Conservation (phyloP, 2,113 vertebrate genomes). For the Promerops cafer region DNA sequence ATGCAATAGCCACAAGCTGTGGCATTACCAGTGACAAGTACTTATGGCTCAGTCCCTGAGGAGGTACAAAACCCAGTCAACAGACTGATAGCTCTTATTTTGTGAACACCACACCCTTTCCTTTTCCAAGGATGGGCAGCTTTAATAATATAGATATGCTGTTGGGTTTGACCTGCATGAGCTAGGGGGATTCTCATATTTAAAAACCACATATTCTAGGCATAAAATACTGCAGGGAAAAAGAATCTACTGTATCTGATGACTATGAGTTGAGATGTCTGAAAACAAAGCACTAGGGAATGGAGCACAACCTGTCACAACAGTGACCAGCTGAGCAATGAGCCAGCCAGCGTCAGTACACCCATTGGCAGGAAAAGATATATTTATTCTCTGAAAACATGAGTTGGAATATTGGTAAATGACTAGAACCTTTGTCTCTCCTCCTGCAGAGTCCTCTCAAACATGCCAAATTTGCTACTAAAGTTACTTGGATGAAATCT, state of each 20-base stretch:
- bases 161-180: background rate
- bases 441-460: background rate
- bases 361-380: background rate
- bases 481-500: background rate
- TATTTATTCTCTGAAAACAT: background rate
- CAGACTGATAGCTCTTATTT: background rate
- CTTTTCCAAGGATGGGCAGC: background rate
- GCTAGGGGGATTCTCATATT: background rate
- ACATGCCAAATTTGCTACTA: background rate
- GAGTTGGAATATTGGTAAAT: background rate
- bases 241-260: background rate
- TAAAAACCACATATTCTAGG: background rate
- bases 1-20: background rate
- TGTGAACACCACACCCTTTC: background rate
- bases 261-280: background rate
- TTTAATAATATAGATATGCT: background rate
- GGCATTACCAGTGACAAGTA: background rate
- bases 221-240: background rate
- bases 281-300: background rate
- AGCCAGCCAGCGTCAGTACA: background rate
- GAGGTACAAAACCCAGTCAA: background rate
- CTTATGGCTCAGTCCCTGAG: background rate
- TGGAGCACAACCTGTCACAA: background rate
- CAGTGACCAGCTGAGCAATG: background rate
- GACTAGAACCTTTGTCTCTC: background rate